A percentile compares a stretch with the other conserved stretches of the same genome.
These are phyloP conservation scores for Hecatera dysodea DNA, from an alignment of 2,888 invertebrate genomes.

Conservation along the genomic window DNA sequence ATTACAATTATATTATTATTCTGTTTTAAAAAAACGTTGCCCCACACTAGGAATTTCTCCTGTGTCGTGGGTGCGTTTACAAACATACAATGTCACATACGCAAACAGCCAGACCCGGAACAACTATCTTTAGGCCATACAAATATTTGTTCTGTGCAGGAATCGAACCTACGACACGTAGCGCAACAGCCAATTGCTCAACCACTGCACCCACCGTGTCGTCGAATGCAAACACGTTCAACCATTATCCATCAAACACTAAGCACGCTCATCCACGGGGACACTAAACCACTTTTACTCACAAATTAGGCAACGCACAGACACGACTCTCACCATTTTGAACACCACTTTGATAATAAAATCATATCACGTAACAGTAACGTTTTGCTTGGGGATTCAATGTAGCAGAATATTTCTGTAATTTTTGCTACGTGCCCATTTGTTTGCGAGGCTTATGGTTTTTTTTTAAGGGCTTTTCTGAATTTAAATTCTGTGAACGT, in stretches of 20 bases:
- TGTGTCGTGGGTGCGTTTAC: no score
- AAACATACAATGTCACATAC: no score
- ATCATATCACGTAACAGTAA: conserved; percentile 57
- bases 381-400: conserved; percentile 55
- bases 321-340: conserved; percentile 6
- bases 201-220: no score
- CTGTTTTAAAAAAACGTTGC: no score
- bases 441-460: conserved; percentile 27
- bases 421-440: conserved; percentile 59
- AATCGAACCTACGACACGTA: no score
- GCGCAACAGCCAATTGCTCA: no score
- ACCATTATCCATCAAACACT: not conserved
- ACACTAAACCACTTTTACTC: conserved; percentile 20
- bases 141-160: no score
- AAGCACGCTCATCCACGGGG: conserved; percentile 9
- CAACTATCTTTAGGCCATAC: no score
- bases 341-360: conserved; percentile 41
- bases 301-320: conserved; percentile 22
- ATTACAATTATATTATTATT: no score
- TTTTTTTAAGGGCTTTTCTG: not conserved
- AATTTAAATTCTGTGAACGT: conserved; percentile 7
- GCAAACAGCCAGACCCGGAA: no score
- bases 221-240: not conserved
- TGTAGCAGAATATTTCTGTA: conserved; percentile 53
- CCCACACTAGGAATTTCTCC: no score